Conservation (phyloP, 1,140 invertebrate genomes). For the Megalopta genalis region DNA sequence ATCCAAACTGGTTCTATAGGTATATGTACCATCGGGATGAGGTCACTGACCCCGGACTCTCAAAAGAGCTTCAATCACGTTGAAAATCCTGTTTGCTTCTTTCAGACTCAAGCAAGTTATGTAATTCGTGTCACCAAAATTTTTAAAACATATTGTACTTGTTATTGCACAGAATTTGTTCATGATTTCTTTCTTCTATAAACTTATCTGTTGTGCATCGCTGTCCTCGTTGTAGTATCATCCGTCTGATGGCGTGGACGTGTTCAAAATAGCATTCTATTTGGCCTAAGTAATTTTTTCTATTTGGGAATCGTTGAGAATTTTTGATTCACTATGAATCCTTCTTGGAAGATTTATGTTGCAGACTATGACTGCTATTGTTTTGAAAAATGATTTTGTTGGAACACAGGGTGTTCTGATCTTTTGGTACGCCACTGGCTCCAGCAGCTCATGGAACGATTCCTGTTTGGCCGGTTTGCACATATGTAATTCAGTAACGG, state of each 20-base stretch:
- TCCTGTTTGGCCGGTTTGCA: neutral
- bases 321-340: neutral
- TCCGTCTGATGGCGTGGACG: constrained; percentile 1
- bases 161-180: neutral
- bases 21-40: neutral
- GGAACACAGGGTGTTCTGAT: neutral
- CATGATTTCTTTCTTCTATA: neutral
- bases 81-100: neutral
- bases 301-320: neutral
- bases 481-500: too few relatives aligned
- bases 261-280: neutral
- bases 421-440: neutral
- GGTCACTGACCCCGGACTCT: neutral
- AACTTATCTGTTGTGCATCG: neutral
- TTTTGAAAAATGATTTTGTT: neutral
- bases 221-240: neutral
- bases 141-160: neutral
- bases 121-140: neutral
- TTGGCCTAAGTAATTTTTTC: neutral
- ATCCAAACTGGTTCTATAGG: neutral
- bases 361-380: too few relatives aligned
- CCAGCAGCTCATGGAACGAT: neutral
- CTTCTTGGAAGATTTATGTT: too few relatives aligned
- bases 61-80: neutral
- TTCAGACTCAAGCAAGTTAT: neutral